phyloP scores from a whole-genome alignment of 1,140 invertebrate genomes.

The Macrobrachium rosenbergii region DNA sequence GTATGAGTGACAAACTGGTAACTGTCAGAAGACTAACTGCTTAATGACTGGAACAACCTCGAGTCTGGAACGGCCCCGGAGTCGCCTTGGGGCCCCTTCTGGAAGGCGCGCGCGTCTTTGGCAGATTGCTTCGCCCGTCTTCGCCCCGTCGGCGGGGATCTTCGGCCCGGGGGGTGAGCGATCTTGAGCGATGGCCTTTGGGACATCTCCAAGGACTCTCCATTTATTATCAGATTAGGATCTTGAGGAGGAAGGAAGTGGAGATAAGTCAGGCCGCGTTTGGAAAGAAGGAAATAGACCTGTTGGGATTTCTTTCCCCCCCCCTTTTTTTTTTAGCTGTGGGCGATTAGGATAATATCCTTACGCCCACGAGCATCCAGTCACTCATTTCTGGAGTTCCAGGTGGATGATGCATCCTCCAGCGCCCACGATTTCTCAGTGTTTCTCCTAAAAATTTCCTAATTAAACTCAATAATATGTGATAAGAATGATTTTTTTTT shows the following conservation, averaged over 20 bases:
- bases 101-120: too few relatives aligned
- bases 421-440: too few relatives aligned
- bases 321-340: too few relatives aligned
- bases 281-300: background rate
- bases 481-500: too few relatives aligned
- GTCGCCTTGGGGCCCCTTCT: background rate
- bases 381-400: too few relatives aligned
- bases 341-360: too few relatives aligned
- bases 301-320: too few relatives aligned
- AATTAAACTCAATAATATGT: too few relatives aligned
- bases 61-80: background rate
- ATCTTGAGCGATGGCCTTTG: conserved; percentile 13
- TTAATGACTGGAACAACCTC: conserved; percentile 27
- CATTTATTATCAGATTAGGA: conserved; percentile 11
- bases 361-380: too few relatives aligned
- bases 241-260: conserved; percentile 28
- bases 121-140: conserved; percentile 2
- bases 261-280: background rate
- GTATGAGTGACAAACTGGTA: conserved; percentile 17
- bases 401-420: too few relatives aligned
- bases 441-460: too few relatives aligned
- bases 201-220: background rate
- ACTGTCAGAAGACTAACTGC: conserved; percentile 9
- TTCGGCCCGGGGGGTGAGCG: background rate
- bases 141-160: background rate